Conservation (phyloP, 2,113 vertebrate genomes). For the Urocynchramus pylzowi region DNA sequence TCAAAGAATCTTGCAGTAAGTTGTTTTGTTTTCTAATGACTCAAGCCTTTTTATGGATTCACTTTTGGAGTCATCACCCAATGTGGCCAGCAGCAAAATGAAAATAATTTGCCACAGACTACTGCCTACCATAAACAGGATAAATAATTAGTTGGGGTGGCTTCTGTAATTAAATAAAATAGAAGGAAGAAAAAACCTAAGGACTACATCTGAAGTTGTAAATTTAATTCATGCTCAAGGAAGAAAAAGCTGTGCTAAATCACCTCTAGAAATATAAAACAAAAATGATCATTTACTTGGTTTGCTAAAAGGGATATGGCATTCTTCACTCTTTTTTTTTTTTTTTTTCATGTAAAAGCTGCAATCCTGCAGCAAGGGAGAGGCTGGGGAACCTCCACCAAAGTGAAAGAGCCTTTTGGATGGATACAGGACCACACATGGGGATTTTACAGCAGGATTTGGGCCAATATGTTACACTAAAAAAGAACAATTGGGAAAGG, state of each 20-base stretch:
- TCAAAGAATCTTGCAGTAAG: conserved; percentile 47
- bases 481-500: conserved; percentile 19
- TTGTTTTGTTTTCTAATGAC: conserved; percentile 54
- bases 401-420: not conserved
- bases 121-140: conserved; percentile 44
- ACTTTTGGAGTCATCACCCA: conserved; percentile 24
- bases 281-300: not conserved
- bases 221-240: not conserved
- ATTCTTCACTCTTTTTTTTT: not conserved
- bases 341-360: not conserved
- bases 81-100: conserved; percentile 49
- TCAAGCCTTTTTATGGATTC: conserved; percentile 45
- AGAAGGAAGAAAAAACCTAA: not conserved
- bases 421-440: conserved; percentile 20
- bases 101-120: conserved; percentile 53
- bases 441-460: not conserved
- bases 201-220: not conserved
- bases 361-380: not conserved
- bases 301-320: not conserved
- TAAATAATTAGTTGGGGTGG: conserved; percentile 53
- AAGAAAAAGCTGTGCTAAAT: not conserved
- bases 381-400: not conserved
- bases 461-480: not conserved
- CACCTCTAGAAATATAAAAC: not conserved
- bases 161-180: conserved; percentile 24